Base-by-base conservation (phyloP, 2,797 vertebrate genomes). In the Pangasius djambal region DNA sequence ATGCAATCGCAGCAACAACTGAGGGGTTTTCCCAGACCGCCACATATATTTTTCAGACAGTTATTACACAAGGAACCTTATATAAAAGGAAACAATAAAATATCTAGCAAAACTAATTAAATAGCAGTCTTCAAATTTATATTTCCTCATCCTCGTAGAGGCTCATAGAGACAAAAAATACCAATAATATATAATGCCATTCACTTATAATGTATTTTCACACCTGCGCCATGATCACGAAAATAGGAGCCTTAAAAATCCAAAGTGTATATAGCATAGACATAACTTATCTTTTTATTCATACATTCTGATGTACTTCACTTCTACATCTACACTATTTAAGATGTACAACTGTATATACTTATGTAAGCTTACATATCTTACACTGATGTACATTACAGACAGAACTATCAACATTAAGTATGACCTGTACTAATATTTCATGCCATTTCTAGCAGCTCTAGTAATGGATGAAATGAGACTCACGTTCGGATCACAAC, bases 401-500 rank as follows among this genome's bases (percentile, higher is more conserved):
- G 28, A 79, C 16, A 50, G 48, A 59, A 22, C 37, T 82, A 78
- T 74, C 22, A 59, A 28, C 16, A 57, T 79, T 82, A 70, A 44
- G 61, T 25, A 40, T 69, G 44, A 85, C 74, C 77, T 55, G 63
- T 67, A 78, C 20, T 50, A 57, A 87, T 69, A 90, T 90, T 92
- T 90, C 90, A 92, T 92, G 88, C 90, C 90, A 91, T 90, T 92
- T 89, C 89, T 87, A 91, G 82, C 88, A 78, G 20, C 78, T 78
- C 77, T 91, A 91, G 82, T 84, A 87, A 90, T 91, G 90, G 86
- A 72, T 88, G 86, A 90, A 91, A 88, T 57, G 75, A 52, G 92
- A 98, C 98, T 99, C 95, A 99, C 99, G 98, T 98, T 96, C 98
- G 96, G 91, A 99, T 99, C 89, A 99, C 97, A 28, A 99, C 97